Base-by-base conservation (phyloP, 2,888 invertebrate genomes). In the Cancer borealis region DNA sequence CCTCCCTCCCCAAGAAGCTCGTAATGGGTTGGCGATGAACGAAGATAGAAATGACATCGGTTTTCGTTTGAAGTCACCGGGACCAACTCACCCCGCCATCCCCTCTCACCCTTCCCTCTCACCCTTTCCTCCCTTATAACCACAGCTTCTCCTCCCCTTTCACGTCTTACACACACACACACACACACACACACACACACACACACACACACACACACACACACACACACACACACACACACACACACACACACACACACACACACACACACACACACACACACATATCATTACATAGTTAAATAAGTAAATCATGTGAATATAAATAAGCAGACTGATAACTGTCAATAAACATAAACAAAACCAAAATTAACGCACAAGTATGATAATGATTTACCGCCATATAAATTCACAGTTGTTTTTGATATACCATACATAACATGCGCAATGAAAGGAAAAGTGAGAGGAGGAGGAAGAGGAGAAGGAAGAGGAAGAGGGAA, bases 241-340 rank as follows among this genome's bases (percentile, higher is more conserved):
- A 60, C 60, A 30, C 30, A 60, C 91, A 60, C 60, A 91, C 91
- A 60, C 60, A 60, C 91, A 60, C 91, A 91, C 91, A 60, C 91
- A 91, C 91, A 60, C 91, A 91, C 91, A 60, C 91, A 91, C 91
- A 60, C 91, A 91, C 91, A 60, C 91, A 91, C 91, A 60, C 91
- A 91, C 91, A 60, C 91, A 66, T 30, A 66, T 3, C 79, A 79
- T 26, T 30, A 26, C 4, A 30, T 30, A n/a, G n/a, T 6, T 66
- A 66, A 17, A n/a, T n/a, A n/a, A 66, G 66, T 66, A 21, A n/a
- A 66, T 79, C 12, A 79, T 79, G 26, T 14, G 21, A 79, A 79
- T 66, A 54, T 54, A 14, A 66, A n/a, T 66, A 8, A n/a, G 54
- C 8, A n/a, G 14, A 66, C 3, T 66, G n/a, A 4, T 66, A n/a